A percentile compares a stretch with the other conserved stretches of the same genome.
Conservation (phyloP, 2,113 vertebrate genomes). For the Hemicordylus capensis region DNA sequence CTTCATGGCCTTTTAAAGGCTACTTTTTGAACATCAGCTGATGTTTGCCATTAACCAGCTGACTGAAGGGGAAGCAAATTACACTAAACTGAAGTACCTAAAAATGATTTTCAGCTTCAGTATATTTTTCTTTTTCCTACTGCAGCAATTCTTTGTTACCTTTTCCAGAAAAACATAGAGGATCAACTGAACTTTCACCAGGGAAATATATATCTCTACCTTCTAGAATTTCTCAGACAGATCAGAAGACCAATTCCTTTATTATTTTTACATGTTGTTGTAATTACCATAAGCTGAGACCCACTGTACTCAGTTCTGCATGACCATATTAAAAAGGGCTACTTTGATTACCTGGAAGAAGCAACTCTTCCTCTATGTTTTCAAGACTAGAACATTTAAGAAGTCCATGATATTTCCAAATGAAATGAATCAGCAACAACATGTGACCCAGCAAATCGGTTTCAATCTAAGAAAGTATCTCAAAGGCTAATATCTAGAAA, state of each 20-base stretch:
- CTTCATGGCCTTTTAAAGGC: not conserved
- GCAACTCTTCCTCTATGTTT: not conserved
- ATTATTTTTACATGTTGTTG: not conserved
- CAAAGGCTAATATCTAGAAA: not conserved
- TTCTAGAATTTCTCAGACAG: not conserved
- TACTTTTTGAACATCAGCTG: not conserved
- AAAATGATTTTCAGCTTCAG: not conserved
- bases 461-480: not conserved
- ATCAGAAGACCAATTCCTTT: not conserved
- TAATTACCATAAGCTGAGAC: not conserved
- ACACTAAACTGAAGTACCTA: not conserved
- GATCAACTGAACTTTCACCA: not conserved
- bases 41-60: not conserved
- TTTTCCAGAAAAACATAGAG: not conserved
- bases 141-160: not conserved
- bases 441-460: not conserved
- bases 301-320: not conserved
- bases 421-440: not conserved
- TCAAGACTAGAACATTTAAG: rapidly evolving
- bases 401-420: not conserved
- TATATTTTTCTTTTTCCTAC: not conserved
- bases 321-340: too few species aligned
- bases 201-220: not conserved
- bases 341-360: not conserved
- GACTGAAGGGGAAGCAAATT: not conserved